These are phyloP conservation scores for Phenganax marumi DNA, from an alignment of 92 coral and sea anemone genomes.

Conservation along the genomic window DNA sequence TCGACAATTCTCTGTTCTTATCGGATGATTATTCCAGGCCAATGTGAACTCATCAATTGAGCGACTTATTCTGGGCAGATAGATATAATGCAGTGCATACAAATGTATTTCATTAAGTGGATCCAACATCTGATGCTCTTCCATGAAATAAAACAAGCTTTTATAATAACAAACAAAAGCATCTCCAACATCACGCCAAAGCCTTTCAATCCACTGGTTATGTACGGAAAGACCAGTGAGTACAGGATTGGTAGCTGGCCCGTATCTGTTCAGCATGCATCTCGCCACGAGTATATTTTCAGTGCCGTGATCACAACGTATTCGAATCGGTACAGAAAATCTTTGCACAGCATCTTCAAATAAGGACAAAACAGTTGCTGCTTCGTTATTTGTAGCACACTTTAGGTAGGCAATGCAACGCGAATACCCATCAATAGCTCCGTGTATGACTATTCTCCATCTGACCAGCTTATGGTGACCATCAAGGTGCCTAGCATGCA, in stretches of 20 bases:
- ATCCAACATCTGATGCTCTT: slow-evolving; percentile 36
- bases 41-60: slow-evolving; percentile 37
- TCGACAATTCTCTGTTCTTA: slow-evolving; percentile 17
- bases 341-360: slow-evolving; percentile 18
- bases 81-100: slow-evolving; percentile 47
- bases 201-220: slow-evolving; percentile 48
- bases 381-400: slow-evolving; percentile 21
- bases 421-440: slow-evolving; percentile 41
- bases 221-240: slow-evolving; percentile 60
- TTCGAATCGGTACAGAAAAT: slow-evolving; percentile 25
- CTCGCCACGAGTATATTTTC: slow-evolving; percentile 44
- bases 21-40: slow-evolving; percentile 60
- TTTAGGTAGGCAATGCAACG: slow-evolving; percentile 28
- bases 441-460: slow-evolving; percentile 39
- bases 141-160: slow-evolving; percentile 47
- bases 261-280: slow-evolving; percentile 47
- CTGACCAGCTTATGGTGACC: slow-evolving; percentile 36
- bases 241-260: slow-evolving; percentile 45
- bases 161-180: slow-evolving; percentile 26
- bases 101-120: slow-evolving; percentile 43
- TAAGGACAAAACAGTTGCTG: slow-evolving; percentile 12
- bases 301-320: slow-evolving; percentile 39
- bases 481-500: slow-evolving; percentile 29
- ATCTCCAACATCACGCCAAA: slow-evolving; percentile 55
- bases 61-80: slow-evolving; percentile 32